Evolutionary conservation across 2,888 invertebrate genomes (phyloP).

Genomic region (Xylota sylvarum): DNA sequence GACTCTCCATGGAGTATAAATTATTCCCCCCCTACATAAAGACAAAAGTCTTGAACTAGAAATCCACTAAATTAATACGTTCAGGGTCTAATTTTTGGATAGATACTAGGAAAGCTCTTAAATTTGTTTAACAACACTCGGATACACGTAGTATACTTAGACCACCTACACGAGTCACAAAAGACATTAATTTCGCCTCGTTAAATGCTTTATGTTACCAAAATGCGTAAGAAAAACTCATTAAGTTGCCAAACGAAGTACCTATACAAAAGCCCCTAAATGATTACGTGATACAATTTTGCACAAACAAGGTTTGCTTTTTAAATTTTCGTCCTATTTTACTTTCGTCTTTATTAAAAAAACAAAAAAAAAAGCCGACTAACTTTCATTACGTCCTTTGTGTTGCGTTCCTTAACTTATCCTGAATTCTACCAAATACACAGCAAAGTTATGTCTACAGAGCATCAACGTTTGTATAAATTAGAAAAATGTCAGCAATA

Average conservation of each 20-base stretch:
- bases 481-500: neutral
- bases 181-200: neutral
- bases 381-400: neutral
- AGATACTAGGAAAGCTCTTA: too few species aligned
- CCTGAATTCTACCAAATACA: neutral
- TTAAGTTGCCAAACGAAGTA: neutral
- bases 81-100: too few species aligned
- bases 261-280: neutral
- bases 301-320: neutral
- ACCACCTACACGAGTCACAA: neutral
- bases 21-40: too few species aligned
- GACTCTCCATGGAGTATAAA: too few species aligned
- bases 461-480: neutral
- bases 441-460: neutral
- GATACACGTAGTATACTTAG: too few species aligned
- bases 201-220: neutral
- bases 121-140: too few species aligned
- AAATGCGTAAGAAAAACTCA: neutral
- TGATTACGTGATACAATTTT: slow-evolving; percentile 11
- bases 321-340: neutral
- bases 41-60: too few species aligned
- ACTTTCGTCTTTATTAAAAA: neutral
- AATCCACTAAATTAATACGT: too few species aligned
- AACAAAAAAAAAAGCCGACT: neutral
- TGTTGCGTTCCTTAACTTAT: neutral